Evolutionary conservation across 2,113 vertebrate species (phyloP), one percentile per base, ranked within the genome.

Genomic region (Trogon melanurus): DNA sequence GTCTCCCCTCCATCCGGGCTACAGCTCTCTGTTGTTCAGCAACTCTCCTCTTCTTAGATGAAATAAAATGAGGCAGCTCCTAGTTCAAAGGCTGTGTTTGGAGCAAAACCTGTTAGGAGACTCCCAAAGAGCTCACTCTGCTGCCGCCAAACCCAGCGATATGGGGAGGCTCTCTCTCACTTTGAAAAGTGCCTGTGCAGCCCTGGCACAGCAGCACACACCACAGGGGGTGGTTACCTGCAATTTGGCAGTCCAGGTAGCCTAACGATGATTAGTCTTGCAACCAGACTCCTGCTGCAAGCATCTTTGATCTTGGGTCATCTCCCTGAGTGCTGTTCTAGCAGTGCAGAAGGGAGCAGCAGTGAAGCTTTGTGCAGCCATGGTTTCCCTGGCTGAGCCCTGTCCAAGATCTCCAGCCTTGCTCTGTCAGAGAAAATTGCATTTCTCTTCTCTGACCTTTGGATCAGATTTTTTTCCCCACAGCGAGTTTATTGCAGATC

Each of bases 361-460:
- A 84, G 22, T 10, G 60, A 41, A 57, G 30, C 60, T 72, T 72
- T 7, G 1, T n/a, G 61, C 34, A 93, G 56, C 44, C 57, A 22
- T 44, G 2, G 1, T 22, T 70, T 64, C 38, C 69, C 60, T 57
- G 67, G 12, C 20, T 1, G 4, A 79, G 71, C 74, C 58, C n/a
- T 18, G 50, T 73, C 71, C 34, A 29, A 5, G 45, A 32, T 93
- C 71, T 85, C 60, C 75, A 74, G 67, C 75, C 53, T 57, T 36
- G 17, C 20, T 66, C 36, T 58, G 57, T 79, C 72, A 66, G n/a
- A 54, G 44, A 89, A 91, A 96, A 93, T 71, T 85, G 50, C 65
- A 58, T 93, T 94, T 89, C 72, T 90, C 41, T 92, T 50, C 76
- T 91, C 94, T 54, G 58, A 82, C 88, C 81, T 90, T 89, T 65